A percentile compares a stretch with the other conserved stretches of the same genome.
Evolutionary conservation across 2,113 vertebrate species (phyloP).

Genomic region (Xyrauchen texanus): DNA sequence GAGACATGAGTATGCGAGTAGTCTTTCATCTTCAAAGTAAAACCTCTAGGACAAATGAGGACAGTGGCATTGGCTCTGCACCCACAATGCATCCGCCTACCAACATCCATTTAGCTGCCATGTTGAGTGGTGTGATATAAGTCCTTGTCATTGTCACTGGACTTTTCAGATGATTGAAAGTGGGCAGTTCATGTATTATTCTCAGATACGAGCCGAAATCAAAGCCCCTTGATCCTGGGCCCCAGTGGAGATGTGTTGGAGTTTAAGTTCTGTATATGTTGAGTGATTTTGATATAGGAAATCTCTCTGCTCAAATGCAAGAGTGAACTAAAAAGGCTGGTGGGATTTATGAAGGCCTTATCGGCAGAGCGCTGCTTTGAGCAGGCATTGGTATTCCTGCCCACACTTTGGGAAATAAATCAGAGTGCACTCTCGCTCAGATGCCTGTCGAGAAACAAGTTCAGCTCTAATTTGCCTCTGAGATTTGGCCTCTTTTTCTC

Average conservation of each 20-base stretch:
- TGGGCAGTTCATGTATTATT: constrained; percentile 14
- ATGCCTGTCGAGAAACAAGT: constrained; percentile 60
- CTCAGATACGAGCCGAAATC: not conserved
- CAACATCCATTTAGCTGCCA: constrained; percentile 58
- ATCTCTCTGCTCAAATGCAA: constrained; percentile 43
- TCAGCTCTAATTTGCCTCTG: constrained; percentile 49
- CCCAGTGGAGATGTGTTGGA: not conserved
- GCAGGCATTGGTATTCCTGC: constrained; percentile 73
- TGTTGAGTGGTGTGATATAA: constrained; percentile 24
- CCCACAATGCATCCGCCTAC: constrained; percentile 39
- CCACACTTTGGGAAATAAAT: constrained; percentile 59
- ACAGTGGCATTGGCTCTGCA: constrained; percentile 37
- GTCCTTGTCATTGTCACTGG: constrained; percentile 57
- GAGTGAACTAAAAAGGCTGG: constrained; percentile 53
- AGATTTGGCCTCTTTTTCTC: constrained; percentile 46
- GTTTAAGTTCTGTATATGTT: constrained; percentile 20
- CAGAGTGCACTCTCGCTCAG: constrained; percentile 68
- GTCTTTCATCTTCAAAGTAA: constrained; percentile 48
- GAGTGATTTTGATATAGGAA: constrained; percentile 36
- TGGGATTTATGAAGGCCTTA: constrained; percentile 62
- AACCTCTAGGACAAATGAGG: constrained; percentile 46
- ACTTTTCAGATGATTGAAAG: constrained; percentile 51
- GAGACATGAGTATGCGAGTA: constrained; percentile 44
- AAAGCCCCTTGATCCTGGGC: constrained; percentile 1
- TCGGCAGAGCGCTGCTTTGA: constrained; percentile 60